Conservation (phyloP, 2,888 invertebrate species). For the Lasioglossum vierecki region DNA sequence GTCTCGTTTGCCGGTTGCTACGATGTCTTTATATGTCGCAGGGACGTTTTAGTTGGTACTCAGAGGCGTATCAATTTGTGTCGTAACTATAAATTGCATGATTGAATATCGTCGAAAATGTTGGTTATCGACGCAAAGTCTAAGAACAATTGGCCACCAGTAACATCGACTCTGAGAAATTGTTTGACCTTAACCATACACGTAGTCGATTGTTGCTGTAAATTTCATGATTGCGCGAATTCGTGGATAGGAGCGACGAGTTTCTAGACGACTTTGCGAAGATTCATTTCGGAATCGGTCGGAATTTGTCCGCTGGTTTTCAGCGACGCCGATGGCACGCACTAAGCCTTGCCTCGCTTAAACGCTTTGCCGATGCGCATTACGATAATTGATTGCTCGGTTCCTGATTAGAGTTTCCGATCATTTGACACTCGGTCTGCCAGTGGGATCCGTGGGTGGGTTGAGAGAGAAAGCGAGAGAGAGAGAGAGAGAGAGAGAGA, state of each 20-base stretch:
- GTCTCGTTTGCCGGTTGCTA: neutral
- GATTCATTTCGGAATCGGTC: slow-evolving; percentile 59
- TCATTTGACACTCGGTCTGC: slow-evolving; percentile 72
- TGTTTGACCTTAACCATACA: neutral
- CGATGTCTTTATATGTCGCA: neutral
- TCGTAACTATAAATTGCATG: neutral
- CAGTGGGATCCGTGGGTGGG: slow-evolving; percentile 34
- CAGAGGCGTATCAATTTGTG: neutral
- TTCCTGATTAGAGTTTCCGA: slow-evolving; percentile 76
- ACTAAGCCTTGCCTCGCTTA: slow-evolving; percentile 67
- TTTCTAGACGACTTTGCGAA: slow-evolving; percentile 45
- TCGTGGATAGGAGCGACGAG: slow-evolving; percentile 23
- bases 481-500: neutral
- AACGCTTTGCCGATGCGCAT: slow-evolving; percentile 64
- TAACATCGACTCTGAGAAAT: neutral
- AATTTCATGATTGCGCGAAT: slow-evolving; percentile 27
- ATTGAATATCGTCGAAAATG: neutral
- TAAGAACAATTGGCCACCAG: neutral
- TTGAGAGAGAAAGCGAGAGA: neutral
- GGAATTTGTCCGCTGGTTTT: slow-evolving; percentile 66
- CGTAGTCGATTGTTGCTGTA: neutral
- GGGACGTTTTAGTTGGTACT: neutral
- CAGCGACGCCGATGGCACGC: slow-evolving; percentile 52
- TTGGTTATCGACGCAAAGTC: neutral
- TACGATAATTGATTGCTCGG: slow-evolving; percentile 76